Base-by-base conservation (phyloP, 2,888 invertebrate species). In the Lochmaea crataegi region DNA sequence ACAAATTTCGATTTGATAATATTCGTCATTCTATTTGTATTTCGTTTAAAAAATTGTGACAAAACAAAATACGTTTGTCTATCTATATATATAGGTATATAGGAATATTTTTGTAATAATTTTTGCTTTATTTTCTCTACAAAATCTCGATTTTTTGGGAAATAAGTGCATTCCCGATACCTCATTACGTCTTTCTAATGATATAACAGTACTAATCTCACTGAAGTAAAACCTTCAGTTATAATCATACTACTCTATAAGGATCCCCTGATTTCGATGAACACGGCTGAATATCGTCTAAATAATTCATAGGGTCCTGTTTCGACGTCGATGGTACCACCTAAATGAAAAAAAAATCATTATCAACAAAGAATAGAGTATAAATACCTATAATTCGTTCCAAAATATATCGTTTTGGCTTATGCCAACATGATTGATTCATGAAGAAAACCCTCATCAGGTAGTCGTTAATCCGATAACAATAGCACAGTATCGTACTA, bases 291-390 rank as follows among this genome's bases (percentile, higher is more conserved):
- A 87, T 87, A 79, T 88, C 88, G 78, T 87, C 87, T 64, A 87
- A 79, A 79, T 86, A 86, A 78, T 84, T 84, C 48, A 71, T 65
- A 45, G 83, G 82, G 75, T 84, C 82, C 83, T 89, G 88, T 86
- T 88, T 88, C 82, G 89, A 89, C 83, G 89, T 90, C 80, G 89
- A 89, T 75, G 86, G 82, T 76, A 84, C 84, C 65, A 73, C 61
- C 61, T 63, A 42, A 11, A 63, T 41, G 10, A 38, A 26, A 56
- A 22, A 58, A 32, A 58, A 58, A 16, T 14, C 12, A 45, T 45
- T 45, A 41, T 22, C 22, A 38, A 38, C 32, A 38, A 38, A 38
- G 32, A 38, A 38, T 38, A 7, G 9, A 38, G 9, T 38, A 7
- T 38, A 7, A 38, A 38, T 32, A 32, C 2, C 26, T 26, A n/a